A percentile compares a stretch with the other conserved stretches of the same genome.
Conservation (phyloP, 2,113 vertebrate species). For the Prochilodus magdalenae region DNA sequence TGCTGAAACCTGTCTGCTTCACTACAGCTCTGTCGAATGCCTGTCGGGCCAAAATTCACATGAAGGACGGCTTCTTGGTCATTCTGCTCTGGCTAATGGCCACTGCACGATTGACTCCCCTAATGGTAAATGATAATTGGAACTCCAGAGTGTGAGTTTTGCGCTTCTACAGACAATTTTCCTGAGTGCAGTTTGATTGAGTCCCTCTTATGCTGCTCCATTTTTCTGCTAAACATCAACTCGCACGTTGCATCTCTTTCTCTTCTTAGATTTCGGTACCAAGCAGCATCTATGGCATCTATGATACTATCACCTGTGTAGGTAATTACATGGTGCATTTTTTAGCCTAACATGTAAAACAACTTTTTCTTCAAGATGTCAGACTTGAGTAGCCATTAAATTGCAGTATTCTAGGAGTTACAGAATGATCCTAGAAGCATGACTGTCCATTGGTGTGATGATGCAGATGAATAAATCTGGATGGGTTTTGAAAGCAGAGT, state of each 20-base stretch:
- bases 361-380: neutral
- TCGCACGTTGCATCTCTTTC: neutral
- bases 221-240: slow-evolving; percentile 7
- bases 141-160: slow-evolving; percentile 9
- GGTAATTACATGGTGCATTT: neutral
- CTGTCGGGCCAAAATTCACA: neutral
- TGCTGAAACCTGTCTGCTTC: neutral
- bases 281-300: neutral
- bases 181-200: slow-evolving; percentile 17
- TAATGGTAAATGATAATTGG: neutral
- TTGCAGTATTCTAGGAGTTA: neutral
- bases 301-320: neutral
- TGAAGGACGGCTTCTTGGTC: neutral
- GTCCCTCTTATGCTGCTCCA: neutral
- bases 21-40: neutral
- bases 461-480: neutral
- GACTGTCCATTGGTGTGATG: neutral
- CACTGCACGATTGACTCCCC: neutral
- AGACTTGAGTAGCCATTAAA: neutral
- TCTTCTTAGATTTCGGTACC: neutral
- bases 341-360: neutral
- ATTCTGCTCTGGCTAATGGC: neutral
- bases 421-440: neutral
- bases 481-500: neutral
- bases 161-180: neutral